A percentile compares a stretch with the other conserved stretches of the same genome.
Evolutionary conservation across 1,140 invertebrate genomes (phyloP).

Genomic region (Drosophila bocqueti): DNA sequence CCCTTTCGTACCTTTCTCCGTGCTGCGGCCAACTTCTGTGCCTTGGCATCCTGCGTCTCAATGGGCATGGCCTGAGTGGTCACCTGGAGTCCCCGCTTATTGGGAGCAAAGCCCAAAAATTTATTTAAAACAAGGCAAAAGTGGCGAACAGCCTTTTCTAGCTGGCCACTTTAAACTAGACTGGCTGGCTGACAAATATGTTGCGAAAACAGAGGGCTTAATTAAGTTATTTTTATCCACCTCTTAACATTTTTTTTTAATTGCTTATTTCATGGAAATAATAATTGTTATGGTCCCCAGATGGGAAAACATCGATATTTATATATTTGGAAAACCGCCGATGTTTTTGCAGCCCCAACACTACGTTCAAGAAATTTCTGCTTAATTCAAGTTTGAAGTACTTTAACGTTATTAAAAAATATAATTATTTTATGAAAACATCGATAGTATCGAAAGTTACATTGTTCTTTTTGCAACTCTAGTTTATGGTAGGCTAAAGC

Average conservation of each 20-base stretch:
- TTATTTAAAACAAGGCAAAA: slow-evolving; percentile 25
- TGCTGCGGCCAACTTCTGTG: slow-evolving; percentile 88
- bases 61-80: slow-evolving; percentile 65
- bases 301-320: not conserved
- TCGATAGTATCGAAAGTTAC: not conserved
- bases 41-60: slow-evolving; percentile 84
- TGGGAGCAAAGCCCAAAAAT: slow-evolving; percentile 9
- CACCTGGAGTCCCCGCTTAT: slow-evolving; percentile 1
- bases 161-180: too few species aligned
- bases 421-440: not conserved
- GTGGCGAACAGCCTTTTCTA: not conserved
- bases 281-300: too few species aligned
- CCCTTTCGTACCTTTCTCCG: slow-evolving; percentile 86
- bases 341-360: not conserved
- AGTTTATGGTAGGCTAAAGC: not conserved
- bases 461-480: not conserved
- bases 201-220: too few species aligned
- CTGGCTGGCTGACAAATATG: too few species aligned
- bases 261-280: not conserved
- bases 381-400: not conserved
- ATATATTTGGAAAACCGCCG: not conserved
- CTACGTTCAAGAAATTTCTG: not conserved
- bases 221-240: too few species aligned
- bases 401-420: not conserved
- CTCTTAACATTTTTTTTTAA: too few species aligned